Base-by-base conservation (phyloP, 2,888 invertebrate genomes). In the Trichogramma dendrolimi region DNA sequence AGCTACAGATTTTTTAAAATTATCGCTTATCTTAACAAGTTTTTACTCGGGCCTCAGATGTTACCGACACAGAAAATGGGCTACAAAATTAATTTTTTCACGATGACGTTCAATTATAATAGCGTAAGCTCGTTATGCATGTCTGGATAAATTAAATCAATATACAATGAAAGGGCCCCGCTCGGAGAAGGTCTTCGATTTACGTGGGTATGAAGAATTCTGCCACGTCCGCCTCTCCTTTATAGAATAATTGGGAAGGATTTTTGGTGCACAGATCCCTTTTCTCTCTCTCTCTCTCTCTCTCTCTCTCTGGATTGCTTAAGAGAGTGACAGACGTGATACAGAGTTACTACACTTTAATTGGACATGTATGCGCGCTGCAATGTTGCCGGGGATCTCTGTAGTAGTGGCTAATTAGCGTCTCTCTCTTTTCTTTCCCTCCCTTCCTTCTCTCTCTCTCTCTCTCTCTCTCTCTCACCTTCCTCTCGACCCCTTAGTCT, bases 311-410 rank as follows among this genome's bases (percentile, higher is more conserved):
- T 27, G 27, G 27, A 27, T 27, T 27, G 27, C 27, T 27, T 27
- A 27, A 27, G 27, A 27, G 27, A 27, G 27, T 27, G 27, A 27
- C 27, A 27, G 27, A 69, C 69, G 69, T 70, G 71, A 73, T 72
- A 71, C 68, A 72, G 71, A 73, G 71, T 73, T 73, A 73, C 72
- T 70, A 71, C 71, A 70, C 71, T 71, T 73, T 73, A 73, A 74
- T 73, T 73, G 74, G 73, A 74, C 73, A 72, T 72, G 72, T 71
- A 69, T 71, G 72, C 67, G 69, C 67, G 70, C 64, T 67, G 55
- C 46, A 61, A 11, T 40, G 7, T 53, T 50, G 54, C 64, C 51
- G 55, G 62, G 61, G 58, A 64, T 65, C 58, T 61, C 67, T 66
- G 63, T 67, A 63, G 65, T 48, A 52, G 67, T 62, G 67, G 66